Evolutionary conservation across 2,797 vertebrate species (phyloP).

Genomic region (Echeneis naucrates): DNA sequence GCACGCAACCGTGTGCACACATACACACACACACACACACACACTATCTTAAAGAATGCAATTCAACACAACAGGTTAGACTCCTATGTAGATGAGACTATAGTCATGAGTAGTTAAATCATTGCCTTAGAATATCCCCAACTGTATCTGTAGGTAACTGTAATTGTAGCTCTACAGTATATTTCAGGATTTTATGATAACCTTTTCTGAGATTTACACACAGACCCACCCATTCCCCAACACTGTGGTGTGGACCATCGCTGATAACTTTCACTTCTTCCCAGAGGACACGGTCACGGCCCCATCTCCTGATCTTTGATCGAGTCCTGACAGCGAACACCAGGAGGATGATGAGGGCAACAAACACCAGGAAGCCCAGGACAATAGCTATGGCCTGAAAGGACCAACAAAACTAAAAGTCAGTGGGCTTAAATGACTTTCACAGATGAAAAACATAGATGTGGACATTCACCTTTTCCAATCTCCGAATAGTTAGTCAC

Average conservation of each 20-base stretch:
- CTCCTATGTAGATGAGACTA: too few species aligned
- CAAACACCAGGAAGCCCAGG: conserved; percentile 87
- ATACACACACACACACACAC: conserved; percentile 79
- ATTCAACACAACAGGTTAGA: neutral
- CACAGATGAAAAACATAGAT: neutral
- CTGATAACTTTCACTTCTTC: conserved; percentile 84
- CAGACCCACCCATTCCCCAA: conserved; percentile 91
- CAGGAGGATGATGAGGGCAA: conserved; percentile 90
- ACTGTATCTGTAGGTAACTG: too few species aligned
- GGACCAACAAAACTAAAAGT: neutral
- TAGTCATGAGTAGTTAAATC: too few species aligned
- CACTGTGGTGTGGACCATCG: conserved; percentile 79
- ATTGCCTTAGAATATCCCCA: too few species aligned
- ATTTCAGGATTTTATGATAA: too few species aligned
- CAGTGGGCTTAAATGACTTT: conserved; percentile 22
- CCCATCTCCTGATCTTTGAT: conserved; percentile 83
- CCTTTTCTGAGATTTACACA: too few species aligned
- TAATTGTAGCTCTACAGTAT: too few species aligned
- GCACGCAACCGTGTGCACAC: too few species aligned
- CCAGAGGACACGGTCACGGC: conserved; percentile 88
- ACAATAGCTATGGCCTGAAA: conserved; percentile 90
- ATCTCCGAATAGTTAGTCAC: too few species aligned
- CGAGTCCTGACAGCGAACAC: conserved; percentile 91
- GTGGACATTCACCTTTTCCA: neutral
- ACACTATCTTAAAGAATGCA: neutral